Conservation (phyloP, 2,113 vertebrate genomes). For the Periophthalmodon schlosseri region DNA sequence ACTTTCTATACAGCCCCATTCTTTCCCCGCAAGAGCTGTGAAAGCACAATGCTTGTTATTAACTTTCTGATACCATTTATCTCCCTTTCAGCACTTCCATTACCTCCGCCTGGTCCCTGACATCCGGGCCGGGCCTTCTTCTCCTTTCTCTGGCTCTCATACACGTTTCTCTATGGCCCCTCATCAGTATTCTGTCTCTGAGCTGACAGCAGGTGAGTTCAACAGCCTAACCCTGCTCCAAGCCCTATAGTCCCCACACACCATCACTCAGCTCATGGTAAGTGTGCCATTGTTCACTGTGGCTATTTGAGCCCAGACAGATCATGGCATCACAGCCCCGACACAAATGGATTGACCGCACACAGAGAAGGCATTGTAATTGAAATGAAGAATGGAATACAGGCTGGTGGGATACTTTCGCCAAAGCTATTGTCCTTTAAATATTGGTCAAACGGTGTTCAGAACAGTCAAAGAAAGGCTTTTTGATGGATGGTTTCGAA, state of each 20-base stretch:
- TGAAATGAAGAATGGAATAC: conserved; percentile 11
- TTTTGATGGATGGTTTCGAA: background rate
- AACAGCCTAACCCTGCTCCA: conserved; percentile 13
- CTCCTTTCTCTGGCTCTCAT: conserved; percentile 29
- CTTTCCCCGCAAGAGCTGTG: conserved; percentile 34
- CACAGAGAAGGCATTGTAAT: conserved; percentile 22
- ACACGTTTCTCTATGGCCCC: conserved; percentile 46
- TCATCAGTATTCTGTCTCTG: conserved; percentile 51
- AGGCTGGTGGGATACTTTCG: background rate
- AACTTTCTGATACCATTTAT: conserved; percentile 61
- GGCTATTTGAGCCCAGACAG: conserved; percentile 29
- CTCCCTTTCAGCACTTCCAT: conserved; percentile 56
- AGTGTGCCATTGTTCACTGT: conserved; percentile 29
- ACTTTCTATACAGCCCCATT: conserved; percentile 22
- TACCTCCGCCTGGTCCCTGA: conserved; percentile 43
- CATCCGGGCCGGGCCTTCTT: conserved; percentile 36
- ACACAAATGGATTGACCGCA: conserved; percentile 11
- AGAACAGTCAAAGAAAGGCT: background rate
- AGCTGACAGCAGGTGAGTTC: conserved; percentile 45
- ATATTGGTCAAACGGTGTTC: background rate
- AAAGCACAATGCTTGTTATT: conserved; percentile 61
- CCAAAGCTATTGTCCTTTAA: background rate
- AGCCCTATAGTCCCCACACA: conserved; percentile 14
- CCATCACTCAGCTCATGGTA: conserved; percentile 18
- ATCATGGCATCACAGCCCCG: conserved; percentile 15